Evolutionary conservation across 2,888 invertebrate genomes (phyloP), one percentile per base, ranked within the genome.

Genomic region (Ptychoptera albimana): DNA sequence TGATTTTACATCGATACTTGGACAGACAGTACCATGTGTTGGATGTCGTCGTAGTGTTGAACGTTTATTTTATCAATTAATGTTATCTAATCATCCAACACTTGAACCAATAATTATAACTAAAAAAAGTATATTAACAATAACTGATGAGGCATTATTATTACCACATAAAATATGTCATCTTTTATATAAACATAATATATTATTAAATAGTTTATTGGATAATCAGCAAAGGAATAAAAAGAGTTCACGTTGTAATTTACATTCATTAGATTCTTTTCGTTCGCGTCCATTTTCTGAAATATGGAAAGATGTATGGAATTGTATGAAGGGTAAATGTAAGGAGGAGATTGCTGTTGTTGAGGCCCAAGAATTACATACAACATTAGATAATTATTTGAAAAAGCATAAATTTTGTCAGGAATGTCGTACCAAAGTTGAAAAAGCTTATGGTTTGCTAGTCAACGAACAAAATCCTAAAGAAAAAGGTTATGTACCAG

Each of bases 31-130:
- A 58, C 89, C 91, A 51, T 93, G 93, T 71, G 88, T 93, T 58
- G 92, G 93, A 50, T 93, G 93, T 68, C 74, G 92, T 51, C 75
- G 87, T 60, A 91, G 91, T 63, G 91, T 91, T 54, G 92, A 93
- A 64, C 75, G 85, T 54, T 70, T 93, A 52, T 91, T 88, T 66
- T 79, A 80, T 60, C 87, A 89, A 65, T 68, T 92, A 54, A 81
- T 81, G 60, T 77, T 82, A 61, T 82, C 84, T 49, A 83, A 84
- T 43, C 82, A 88, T 66, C 82, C 85, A 50, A 87, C 91, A 49
- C 69, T 93, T 53, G 88, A 91, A 67, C 93, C 92, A 43, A 67
- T 92, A 53, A 74, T 85, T 50, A 73, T 92, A 48, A 81, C 81
- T 49, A 66, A 74, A 48, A 76, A 80, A 60, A 84, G 83, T 54